phyloP scores from a whole-genome alignment of 2,888 invertebrate species.

The Nebria brevicollis region DNA sequence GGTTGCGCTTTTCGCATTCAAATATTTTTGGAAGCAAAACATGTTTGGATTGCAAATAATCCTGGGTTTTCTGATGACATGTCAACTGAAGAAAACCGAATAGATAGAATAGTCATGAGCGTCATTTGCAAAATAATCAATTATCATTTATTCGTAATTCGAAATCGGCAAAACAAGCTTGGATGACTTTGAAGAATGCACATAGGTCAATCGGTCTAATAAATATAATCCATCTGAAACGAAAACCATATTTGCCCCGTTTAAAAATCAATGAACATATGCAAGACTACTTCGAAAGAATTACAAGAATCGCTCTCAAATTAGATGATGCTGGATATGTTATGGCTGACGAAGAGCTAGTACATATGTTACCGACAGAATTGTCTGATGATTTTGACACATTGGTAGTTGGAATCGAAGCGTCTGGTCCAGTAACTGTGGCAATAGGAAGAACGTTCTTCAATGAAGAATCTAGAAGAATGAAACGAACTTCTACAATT shows the following conservation, averaged over 20 bases:
- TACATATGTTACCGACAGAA: conserved; percentile 20
- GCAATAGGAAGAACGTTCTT: conserved; percentile 23
- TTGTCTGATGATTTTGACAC: conserved; percentile 20
- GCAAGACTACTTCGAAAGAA: conserved; percentile 14
- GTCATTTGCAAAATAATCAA: conserved; percentile 16
- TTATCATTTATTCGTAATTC: conserved; percentile 13
- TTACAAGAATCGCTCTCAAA: conserved; percentile 22
- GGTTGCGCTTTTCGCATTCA: conserved; percentile 20
- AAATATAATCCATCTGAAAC: conserved; percentile 27
- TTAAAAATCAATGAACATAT: background rate
- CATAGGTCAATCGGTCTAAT: conserved; percentile 17
- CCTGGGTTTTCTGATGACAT: background rate
- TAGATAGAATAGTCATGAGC: conserved; percentile 24
- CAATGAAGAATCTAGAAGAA: conserved; percentile 15
- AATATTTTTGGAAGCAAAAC: conserved; percentile 23
- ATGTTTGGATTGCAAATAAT: conserved; percentile 19
- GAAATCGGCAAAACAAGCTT: conserved; percentile 4
- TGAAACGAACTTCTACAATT: conserved; percentile 12
- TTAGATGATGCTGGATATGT: conserved; percentile 22
- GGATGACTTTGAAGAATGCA: too few relatives aligned
- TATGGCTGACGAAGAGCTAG: conserved; percentile 25
- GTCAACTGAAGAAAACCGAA: conserved; percentile 12
- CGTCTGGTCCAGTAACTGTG: conserved; percentile 12
- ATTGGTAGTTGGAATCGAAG: conserved; percentile 13
- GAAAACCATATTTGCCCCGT: background rate